Conservation (phyloP, 1,140 invertebrate genomes). For the Bombus picipes region DNA sequence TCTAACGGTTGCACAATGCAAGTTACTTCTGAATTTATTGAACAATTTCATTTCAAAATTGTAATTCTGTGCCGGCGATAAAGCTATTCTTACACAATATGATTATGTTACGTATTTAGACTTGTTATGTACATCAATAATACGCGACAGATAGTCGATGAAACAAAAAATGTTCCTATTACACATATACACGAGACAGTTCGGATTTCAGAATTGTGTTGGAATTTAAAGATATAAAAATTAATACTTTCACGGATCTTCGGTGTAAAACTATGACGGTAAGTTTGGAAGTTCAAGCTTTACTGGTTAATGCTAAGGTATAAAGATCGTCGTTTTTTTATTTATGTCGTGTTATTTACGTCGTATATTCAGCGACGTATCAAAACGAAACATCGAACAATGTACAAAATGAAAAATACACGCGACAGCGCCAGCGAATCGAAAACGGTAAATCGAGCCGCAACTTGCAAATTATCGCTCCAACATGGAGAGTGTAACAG, state of each 20-base stretch:
- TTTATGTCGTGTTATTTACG: too few species aligned
- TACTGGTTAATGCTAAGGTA: too few species aligned
- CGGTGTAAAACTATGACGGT: too few species aligned
- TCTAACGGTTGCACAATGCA: neutral
- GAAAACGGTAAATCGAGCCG: conserved; percentile 19
- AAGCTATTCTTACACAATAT: neutral
- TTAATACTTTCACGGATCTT: too few species aligned
- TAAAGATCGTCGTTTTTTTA: too few species aligned
- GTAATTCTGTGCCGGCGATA: neutral
- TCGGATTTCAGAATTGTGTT: too few species aligned
- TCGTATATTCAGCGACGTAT: neutral
- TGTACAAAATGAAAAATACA: conserved; percentile 7
- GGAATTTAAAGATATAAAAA: too few species aligned
- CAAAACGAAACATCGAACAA: neutral
- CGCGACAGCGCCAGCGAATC: neutral
- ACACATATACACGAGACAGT: too few species aligned
- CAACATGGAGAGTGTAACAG: neutral
- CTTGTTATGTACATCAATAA: neutral
- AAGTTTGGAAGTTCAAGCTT: too few species aligned
- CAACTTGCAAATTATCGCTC: conserved; percentile 33
- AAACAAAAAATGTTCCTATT: too few species aligned
- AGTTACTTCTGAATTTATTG: neutral
- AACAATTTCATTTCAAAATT: neutral
- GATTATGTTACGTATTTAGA: neutral
- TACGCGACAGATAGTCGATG: neutral